Evolutionary conservation across 2,797 vertebrate genomes (phyloP), one percentile per base, ranked within the genome.

Genomic region (Artibeus jamaicensis): DNA sequence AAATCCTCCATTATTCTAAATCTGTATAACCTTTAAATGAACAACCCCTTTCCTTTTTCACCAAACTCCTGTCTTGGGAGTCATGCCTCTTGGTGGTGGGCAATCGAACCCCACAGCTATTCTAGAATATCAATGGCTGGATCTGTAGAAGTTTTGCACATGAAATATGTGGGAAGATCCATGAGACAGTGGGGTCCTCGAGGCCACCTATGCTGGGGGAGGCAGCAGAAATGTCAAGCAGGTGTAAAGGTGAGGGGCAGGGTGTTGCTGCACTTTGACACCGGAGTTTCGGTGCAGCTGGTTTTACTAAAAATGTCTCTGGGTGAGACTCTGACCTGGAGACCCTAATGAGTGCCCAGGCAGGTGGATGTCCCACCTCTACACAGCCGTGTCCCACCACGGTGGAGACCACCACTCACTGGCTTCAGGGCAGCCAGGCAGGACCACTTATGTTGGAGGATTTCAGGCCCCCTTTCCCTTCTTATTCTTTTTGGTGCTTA

Each of bases 361-460:
- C 39, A 50, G 18, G 2, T 18, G 19, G 48, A 12, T 18, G 12
- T n/a, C 62, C 42, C 12, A 73, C 42, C 26, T 34, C 46, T 26
- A 42, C 2, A 6, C 0, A 7, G 10, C 22, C 15, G 9, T 1
- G 39, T 21, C 42, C n/a, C 11, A 32, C 29, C 46, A 55, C 14
- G 76, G 11, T 3, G 0, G 37, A 67, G 83, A 26, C 57, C 46
- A 82, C 21, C 16, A 42, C 6, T 7, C 53, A 74, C 2, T 2
- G 32, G 34, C 9, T 26, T 53, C 21, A 22, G 46, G 14, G 10
- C 4, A 3, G n/a, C n/a, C 24, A 21, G 29, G 83, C n/a, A 86
- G 39, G 55, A 16, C 62, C 73, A 34, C 4, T 88, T 24, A 22
- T 3, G 34, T n/a, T 42, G n/a, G 3, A 71, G 42, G 67, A 82